Evolutionary conservation across 2,797 vertebrate genomes (phyloP).

Genomic region (Platalea minor): DNA sequence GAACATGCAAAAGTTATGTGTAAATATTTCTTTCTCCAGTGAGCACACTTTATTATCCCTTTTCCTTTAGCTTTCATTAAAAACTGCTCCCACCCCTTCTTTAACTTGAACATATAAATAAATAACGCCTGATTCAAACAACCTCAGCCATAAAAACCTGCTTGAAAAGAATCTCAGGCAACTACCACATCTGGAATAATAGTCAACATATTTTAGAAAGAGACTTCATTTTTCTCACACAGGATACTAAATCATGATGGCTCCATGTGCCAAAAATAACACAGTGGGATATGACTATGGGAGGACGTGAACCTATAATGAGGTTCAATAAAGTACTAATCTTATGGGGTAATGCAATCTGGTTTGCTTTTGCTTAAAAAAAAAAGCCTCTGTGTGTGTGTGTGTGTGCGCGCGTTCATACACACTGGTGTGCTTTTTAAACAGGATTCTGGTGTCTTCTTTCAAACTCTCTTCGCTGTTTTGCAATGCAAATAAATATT

Average conservation of each 20-base stretch:
- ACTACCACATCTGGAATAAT: slow-evolving; percentile 67
- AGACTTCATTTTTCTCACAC: slow-evolving; percentile 65
- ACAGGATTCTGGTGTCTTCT: not conserved
- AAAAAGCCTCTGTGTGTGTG: not conserved
- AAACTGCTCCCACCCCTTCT: slow-evolving; percentile 30
- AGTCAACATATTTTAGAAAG: slow-evolving; percentile 61
- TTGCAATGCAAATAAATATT: slow-evolving; percentile 41
- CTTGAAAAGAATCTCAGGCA: slow-evolving; percentile 62
- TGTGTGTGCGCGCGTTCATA: not conserved
- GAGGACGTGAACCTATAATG: slow-evolving; percentile 55
- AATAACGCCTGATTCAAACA: slow-evolving; percentile 56
- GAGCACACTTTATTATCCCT: slow-evolving; percentile 55
- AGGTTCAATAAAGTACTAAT: slow-evolving; percentile 65
- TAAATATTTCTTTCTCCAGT: slow-evolving; percentile 61
- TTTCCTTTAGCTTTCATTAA: slow-evolving; percentile 64
- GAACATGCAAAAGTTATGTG: slow-evolving; percentile 29
- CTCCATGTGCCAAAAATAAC: slow-evolving; percentile 62
- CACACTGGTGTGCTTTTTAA: not conserved
- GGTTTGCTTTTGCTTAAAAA: slow-evolving; percentile 58
- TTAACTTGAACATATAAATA: slow-evolving; percentile 63
- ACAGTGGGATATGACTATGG: slow-evolving; percentile 54
- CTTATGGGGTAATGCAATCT: slow-evolving; percentile 51
- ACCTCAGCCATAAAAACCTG: slow-evolving; percentile 53
- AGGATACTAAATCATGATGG: slow-evolving; percentile 54
- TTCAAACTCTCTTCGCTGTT: not conserved